These are phyloP conservation scores for Melanotaenia trifasciata DNA, from an alignment of 2,797 vertebrate genomes.

Conservation along the genomic window DNA sequence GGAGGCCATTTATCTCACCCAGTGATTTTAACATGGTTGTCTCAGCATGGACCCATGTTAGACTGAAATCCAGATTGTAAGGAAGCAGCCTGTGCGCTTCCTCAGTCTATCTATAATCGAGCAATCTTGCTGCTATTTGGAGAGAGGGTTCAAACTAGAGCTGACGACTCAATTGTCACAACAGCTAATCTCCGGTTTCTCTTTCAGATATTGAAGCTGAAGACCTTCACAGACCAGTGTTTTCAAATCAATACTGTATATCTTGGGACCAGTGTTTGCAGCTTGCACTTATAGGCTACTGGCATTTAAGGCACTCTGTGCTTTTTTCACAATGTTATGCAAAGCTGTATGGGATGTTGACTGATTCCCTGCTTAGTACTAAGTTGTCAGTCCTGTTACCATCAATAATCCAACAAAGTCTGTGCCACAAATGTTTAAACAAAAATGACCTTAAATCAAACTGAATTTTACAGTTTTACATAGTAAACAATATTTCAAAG, in stretches of 20 bases:
- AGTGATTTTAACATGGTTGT: constrained; percentile 49
- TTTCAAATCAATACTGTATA: constrained; percentile 47
- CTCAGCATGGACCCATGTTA: constrained; percentile 39
- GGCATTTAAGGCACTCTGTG: constrained; percentile 52
- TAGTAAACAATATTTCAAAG: too few species aligned
- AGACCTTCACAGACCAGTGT: constrained; percentile 15
- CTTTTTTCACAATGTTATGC: constrained; percentile 39
- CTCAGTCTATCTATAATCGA: constrained; percentile 50
- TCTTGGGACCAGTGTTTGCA: background rate
- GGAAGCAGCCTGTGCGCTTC: constrained; percentile 38
- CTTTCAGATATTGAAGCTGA: constrained; percentile 55
- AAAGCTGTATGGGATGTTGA: constrained; percentile 33
- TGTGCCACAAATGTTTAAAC: constrained; percentile 1
- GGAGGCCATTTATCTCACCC: constrained; percentile 55
- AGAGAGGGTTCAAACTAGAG: constrained; percentile 38
- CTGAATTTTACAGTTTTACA: too few species aligned
- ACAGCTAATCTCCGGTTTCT: constrained; percentile 43
- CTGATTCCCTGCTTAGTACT: constrained; percentile 36
- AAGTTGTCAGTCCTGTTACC: constrained; percentile 7
- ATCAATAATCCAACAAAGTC: background rate
- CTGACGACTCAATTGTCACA: constrained; percentile 43
- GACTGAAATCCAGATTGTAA: constrained; percentile 53
- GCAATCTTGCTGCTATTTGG: constrained; percentile 37
- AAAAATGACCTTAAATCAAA: background rate
- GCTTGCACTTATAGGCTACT: constrained; percentile 15